Evolutionary conservation across 2,888 invertebrate genomes (phyloP), one percentile per base, ranked within the genome.

Genomic region (Drosophila aldrichi): DNA sequence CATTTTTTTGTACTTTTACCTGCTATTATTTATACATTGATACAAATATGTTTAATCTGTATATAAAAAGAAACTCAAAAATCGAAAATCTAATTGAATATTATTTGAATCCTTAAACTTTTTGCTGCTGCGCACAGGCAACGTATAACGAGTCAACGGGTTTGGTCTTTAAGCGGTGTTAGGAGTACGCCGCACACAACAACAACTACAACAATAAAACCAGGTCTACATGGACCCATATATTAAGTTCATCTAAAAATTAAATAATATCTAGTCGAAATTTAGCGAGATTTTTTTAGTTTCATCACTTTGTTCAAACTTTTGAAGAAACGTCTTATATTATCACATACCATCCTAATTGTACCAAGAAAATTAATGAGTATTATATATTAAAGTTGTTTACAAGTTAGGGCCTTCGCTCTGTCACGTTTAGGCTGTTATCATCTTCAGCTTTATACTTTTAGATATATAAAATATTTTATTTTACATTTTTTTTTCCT

Each of bases 101-200:
- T 48, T 46, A 52, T 69, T 74, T 66, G 52, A 44, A 71, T 70
- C 20, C 20, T 34, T 9, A 2, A 61, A 72, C 16, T 49, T 16
- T 59, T 59, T 46, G 10, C 22, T 65, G 56, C 74, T 44, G 43
- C 67, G 8, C 75, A 43, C 82, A 91, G 91, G 91, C 74, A 91
- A 91, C 70, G 84, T 91, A 90, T 91, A 91, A 91, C 92, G 90
- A 82, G 91, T 77, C 82, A 81, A 84, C 59, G 89, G 88, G 61
- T 74, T 82, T 80, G 85, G 83, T 62, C 84, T 86, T 63, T 87
- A 90, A 89, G 48, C 70, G 69, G 58, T 60, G 44, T 22, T 41
- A 22, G 51, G 56, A 58, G 16, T 34, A 22, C 51, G 48, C 44
- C 59, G n/a, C 52, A 56, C 51, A 59, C 51, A 44, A 44, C 43